Base-by-base conservation (phyloP, 2,888 invertebrate species). In the Corbicula japonica region DNA sequence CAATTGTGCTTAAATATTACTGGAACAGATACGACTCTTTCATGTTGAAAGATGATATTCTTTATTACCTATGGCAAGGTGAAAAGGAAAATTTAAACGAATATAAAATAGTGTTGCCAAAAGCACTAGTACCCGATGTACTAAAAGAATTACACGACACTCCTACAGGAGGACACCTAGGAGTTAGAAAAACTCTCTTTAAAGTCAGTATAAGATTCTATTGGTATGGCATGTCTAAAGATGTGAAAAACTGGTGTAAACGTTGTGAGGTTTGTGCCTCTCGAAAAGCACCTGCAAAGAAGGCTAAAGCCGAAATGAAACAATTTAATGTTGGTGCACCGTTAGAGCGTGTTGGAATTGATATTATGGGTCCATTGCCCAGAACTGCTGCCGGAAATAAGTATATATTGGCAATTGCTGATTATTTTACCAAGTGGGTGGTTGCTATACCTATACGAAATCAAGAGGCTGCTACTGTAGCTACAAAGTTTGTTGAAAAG, bases 401-500 rank as follows among this genome's bases (percentile, higher is more conserved):
- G 44, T 86, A 70, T 46, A 23, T 86, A 0, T 46, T 82, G 30
- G 75, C 85, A 6, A 34, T 84, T 32, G 76, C 44, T 12, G 85
- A 84, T 62, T 78, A 76, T 61, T 86, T 83, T 50, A 69, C 79
- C 10, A 80, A 83, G 48, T 86, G 71, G 63, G 52, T 62, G 4
- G 68, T 72, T 15, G 76, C 82, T 1, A 30, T 72, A 18, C 70
- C 86, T 10, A 28, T 86, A 2, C 28, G 30, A 32, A 75, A 86
- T 52, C 73, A 83, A 50, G 73, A 84, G 48, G 79, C 84, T n/a
- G 28, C 8, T 10, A 77, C 81, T 0, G 63, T 83, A 26, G 85
- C 84, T 6, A 35, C 62, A 30, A 61, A 41, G 15, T 62, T 84
- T 26, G 54, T 84, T 12, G 68, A 79, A 4, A 50, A 50, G 18